A percentile compares a stretch with the other conserved stretches of the same genome.
Conservation (phyloP, 2,797 vertebrate species). For the Euphonia xanthogaster region DNA sequence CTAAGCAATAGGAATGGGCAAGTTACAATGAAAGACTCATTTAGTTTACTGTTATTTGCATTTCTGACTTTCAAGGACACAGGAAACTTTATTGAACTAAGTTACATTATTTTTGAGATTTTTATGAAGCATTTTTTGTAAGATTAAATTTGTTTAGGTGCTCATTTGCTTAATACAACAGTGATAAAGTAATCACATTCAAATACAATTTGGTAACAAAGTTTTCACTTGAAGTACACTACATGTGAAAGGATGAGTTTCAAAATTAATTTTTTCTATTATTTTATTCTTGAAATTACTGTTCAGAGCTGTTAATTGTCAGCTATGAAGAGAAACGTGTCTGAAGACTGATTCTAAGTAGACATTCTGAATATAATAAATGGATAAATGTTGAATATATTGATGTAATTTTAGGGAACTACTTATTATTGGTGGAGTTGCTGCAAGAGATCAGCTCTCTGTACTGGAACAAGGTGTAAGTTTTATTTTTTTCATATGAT, state of each 20-base stretch:
- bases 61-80: neutral
- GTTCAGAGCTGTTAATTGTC: neutral
- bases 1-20: neutral
- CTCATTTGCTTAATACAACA: neutral
- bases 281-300: neutral
- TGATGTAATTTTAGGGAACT: slow-evolving; percentile 82
- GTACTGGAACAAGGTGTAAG: slow-evolving; percentile 91
- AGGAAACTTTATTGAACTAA: neutral
- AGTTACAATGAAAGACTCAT: neutral
- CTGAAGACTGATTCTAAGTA: neutral
- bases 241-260: neutral
- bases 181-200: neutral
- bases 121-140: neutral
- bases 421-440: slow-evolving; percentile 94
- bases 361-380: neutral
- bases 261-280: neutral
- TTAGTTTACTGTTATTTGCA: neutral
- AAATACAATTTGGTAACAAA: neutral
- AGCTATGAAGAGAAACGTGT: neutral
- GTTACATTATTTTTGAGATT: neutral
- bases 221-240: neutral
- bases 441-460: slow-evolving; percentile 93
- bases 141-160: neutral
- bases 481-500: neutral
- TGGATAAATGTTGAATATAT: neutral